phyloP scores from a whole-genome alignment of 1,140 invertebrate species.

The Oncopeltus fasciatus region DNA sequence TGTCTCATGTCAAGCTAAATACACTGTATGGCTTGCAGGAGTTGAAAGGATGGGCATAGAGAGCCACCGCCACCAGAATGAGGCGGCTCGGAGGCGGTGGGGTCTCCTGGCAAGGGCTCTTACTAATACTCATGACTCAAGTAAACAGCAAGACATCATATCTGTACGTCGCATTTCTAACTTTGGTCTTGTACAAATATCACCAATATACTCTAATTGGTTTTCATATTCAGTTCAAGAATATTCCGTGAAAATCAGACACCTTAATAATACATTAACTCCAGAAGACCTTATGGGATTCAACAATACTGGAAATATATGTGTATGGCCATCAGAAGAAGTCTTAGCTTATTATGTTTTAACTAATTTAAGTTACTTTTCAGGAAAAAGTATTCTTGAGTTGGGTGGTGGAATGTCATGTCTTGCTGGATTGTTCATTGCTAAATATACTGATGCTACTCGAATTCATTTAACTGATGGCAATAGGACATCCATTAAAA shows the following conservation, averaged over 20 bases:
- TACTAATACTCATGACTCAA: constrained; percentile 18
- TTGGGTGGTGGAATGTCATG: constrained; percentile 77
- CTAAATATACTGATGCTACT: constrained; percentile 45
- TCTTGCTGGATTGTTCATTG: constrained; percentile 57
- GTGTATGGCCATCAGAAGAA: constrained; percentile 81
- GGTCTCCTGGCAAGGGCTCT: constrained; percentile 50
- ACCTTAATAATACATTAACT: constrained; percentile 43
- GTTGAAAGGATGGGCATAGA: constrained; percentile 14
- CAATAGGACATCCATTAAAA: constrained; percentile 59
- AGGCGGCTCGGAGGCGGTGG: constrained; percentile 47
- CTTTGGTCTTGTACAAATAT: constrained; percentile 12
- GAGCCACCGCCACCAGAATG: constrained; percentile 18
- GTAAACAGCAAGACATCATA: constrained; percentile 6
- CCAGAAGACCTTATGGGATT: constrained; percentile 63
- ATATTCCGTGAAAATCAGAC: constrained; percentile 40
- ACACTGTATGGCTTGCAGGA: not conserved
- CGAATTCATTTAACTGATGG: constrained; percentile 59
- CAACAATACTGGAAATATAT: constrained; percentile 83
- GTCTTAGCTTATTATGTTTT: constrained; percentile 60
- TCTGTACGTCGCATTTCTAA: constrained; percentile 9
- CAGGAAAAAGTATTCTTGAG: constrained; percentile 53
- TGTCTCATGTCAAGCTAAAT: no score
- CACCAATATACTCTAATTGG: constrained; percentile 30
- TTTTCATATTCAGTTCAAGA: constrained; percentile 30
- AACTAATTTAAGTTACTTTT: constrained; percentile 44